Evolutionary conservation across 2,888 invertebrate species (phyloP).

Genomic region (Prosapia bicincta): DNA sequence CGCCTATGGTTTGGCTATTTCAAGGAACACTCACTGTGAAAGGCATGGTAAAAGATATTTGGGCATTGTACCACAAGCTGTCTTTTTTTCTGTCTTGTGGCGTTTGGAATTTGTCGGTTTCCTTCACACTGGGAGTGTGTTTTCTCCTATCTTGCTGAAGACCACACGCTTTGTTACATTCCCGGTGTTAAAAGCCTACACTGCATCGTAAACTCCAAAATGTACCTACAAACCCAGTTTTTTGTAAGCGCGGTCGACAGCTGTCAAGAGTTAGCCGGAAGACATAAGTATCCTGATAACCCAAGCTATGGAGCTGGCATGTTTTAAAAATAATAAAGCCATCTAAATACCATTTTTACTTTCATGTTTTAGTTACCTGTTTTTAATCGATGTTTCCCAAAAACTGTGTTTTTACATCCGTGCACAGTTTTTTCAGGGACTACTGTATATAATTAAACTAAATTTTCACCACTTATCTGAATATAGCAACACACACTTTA

Average conservation of each 20-base stretch:
- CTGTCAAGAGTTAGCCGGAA: conserved; percentile 11
- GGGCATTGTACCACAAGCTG: conserved; percentile 37
- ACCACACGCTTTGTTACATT: no score
- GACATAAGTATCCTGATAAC: conserved; percentile 13
- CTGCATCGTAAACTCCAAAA: no score
- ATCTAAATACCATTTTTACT: background rate
- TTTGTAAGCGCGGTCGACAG: no score
- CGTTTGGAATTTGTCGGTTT: no score
- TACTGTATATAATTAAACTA: conserved; percentile 5
- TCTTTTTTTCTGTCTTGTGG: no score
- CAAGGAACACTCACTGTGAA: conserved; percentile 33
- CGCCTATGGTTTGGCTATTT: no score
- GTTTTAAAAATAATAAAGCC: conserved; percentile 4
- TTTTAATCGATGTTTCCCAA: background rate
- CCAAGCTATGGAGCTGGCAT: conserved; percentile 18
- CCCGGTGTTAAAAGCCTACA: no score
- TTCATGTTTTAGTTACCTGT: background rate
- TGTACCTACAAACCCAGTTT: no score
- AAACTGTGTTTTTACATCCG: background rate
- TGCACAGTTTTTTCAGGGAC: conserved; percentile 11
- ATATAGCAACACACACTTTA: background rate
- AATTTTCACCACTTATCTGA: conserved; percentile 3
- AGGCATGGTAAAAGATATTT: conserved; percentile 38
- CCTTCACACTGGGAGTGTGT: no score
- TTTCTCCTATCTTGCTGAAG: no score